Conservation (phyloP, 2,888 invertebrate genomes). For the Protonemura montana region DNA sequence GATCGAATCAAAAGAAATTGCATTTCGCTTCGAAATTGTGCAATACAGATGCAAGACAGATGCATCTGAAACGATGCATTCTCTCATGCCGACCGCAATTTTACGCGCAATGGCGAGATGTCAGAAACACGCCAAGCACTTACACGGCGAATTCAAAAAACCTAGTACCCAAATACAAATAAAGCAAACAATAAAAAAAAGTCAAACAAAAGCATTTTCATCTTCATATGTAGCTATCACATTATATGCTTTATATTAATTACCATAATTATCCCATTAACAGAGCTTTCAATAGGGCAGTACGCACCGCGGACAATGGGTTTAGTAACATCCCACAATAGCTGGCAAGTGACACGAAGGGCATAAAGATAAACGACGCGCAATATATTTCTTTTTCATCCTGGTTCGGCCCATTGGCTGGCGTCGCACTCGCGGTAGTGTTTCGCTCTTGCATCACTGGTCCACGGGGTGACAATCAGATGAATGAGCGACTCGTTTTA, state of each 20-base stretch:
- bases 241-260: slow-evolving; percentile 42
- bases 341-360: slow-evolving; percentile 40
- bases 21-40: no score
- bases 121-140: not conserved
- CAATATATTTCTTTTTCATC: slow-evolving; percentile 23
- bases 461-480: no score
- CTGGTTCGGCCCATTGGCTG: not conserved
- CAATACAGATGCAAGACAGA: no score
- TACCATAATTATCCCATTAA: slow-evolving; percentile 50
- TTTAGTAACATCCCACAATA: slow-evolving; percentile 33
- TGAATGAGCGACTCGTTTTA: slow-evolving; percentile 8
- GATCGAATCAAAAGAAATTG: no score
- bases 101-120: not conserved
- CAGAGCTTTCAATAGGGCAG: slow-evolving; percentile 46
- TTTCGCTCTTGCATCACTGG: no score
- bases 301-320: not conserved
- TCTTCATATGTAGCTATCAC: slow-evolving; percentile 13
- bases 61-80: no score
- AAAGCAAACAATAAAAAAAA: slow-evolving; percentile 14
- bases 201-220: slow-evolving; percentile 36
- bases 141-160: slow-evolving; percentile 18
- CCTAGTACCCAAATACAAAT: not conserved
- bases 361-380: slow-evolving; percentile 35
- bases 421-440: no score
- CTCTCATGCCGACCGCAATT: slow-evolving; percentile 8